Conservation (phyloP, 2,797 vertebrate genomes). For the Bradypodion ventrale region DNA sequence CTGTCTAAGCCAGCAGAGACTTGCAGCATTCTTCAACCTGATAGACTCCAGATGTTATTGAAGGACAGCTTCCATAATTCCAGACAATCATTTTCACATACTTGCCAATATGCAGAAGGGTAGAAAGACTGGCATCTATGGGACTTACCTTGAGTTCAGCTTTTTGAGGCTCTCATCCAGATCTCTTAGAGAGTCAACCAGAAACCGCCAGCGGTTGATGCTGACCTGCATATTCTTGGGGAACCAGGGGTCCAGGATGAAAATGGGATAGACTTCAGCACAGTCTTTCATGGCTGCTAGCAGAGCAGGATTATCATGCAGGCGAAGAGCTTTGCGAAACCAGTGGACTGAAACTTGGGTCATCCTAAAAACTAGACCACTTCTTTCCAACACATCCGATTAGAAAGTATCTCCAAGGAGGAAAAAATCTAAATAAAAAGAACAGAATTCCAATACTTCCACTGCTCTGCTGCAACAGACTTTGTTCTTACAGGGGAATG, state of each 20-base stretch:
- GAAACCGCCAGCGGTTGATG: constrained; percentile 74
- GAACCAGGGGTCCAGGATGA: constrained; percentile 75
- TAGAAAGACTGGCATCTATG: neutral
- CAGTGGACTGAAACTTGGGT: constrained; percentile 75
- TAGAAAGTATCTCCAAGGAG: neutral
- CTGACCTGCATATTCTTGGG: constrained; percentile 58
- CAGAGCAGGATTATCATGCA: constrained; percentile 80
- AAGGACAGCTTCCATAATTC: no score
- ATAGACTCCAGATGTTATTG: no score
- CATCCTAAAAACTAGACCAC: constrained; percentile 57
- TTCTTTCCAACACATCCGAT: no score
- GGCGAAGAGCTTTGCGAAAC: constrained; percentile 80
- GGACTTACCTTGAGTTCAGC: constrained; percentile 74
- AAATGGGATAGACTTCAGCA: constrained; percentile 74
- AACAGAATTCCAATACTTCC: neutral
- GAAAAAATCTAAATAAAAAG: no score
- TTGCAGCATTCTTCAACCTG: no score
- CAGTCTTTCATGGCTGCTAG: constrained; percentile 71
- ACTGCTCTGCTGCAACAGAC: no score
- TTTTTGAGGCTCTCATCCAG: constrained; percentile 76
- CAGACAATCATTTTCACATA: neutral
- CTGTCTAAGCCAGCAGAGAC: no score
- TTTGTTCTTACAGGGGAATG: no score
- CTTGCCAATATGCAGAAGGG: neutral
- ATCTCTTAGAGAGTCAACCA: constrained; percentile 74